These are phyloP conservation scores for Achroia grisella DNA, from an alignment of 1,140 invertebrate genomes.

Conservation along the genomic window DNA sequence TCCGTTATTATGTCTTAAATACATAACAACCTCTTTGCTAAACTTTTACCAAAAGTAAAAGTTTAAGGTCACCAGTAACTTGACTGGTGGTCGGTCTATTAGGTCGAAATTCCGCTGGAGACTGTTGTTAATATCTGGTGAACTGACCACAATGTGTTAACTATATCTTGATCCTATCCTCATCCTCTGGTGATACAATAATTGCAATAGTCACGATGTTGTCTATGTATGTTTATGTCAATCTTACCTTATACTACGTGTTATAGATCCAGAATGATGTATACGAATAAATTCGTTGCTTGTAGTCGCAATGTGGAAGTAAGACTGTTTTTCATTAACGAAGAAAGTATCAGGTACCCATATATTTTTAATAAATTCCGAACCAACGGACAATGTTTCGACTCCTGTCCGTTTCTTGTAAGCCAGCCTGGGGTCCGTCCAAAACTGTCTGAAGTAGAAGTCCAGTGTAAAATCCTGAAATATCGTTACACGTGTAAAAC, in stretches of 20 bases:
- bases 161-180: no score
- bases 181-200: not conserved
- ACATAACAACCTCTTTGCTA: no score
- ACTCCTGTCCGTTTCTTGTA: conserved; percentile 88
- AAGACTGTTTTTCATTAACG: conserved; percentile 97
- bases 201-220: no score
- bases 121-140: no score
- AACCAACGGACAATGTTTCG: conserved; percentile 89
- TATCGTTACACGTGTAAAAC: conserved; percentile 7
- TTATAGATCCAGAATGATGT: conserved; percentile 94
- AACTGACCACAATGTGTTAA: no score
- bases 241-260: conserved; percentile 93
- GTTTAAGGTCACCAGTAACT: no score
- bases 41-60: no score
- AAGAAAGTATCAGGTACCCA: conserved; percentile 98
- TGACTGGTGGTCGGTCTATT: no score
- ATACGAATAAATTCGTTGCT: conserved; percentile 98
- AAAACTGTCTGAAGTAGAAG: conserved; percentile 98
- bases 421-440: conserved; percentile 93
- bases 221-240: no score
- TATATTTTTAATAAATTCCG: conserved; percentile 95
- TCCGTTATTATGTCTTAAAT: no score
- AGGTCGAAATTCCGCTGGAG: no score
- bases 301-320: conserved; percentile 97
- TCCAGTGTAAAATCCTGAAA: conserved; percentile 95